Percentiles rank a stretch among this genome's conserved stretches.
Conservation (phyloP, 2,797 vertebrate species). For the Botia almorhae region DNA sequence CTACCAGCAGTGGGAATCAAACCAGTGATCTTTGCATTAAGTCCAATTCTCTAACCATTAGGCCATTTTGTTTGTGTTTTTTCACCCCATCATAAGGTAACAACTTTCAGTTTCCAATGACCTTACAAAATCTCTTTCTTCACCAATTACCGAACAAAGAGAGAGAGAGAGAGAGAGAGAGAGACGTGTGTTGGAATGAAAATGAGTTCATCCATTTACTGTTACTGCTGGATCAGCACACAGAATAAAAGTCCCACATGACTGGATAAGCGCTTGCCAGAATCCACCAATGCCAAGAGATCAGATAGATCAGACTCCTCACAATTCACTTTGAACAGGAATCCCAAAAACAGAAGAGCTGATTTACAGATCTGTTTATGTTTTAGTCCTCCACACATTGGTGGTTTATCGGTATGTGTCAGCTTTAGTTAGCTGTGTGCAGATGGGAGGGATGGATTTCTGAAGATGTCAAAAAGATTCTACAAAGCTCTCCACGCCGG, state of each 20-base stretch:
- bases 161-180: not conserved
- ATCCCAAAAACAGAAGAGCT: not conserved
- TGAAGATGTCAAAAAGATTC: no score
- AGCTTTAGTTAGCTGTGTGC: no score
- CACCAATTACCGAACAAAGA: slow-evolving; percentile 17
- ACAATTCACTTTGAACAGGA: slow-evolving; percentile 1
- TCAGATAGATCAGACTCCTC: slow-evolving; percentile 5
- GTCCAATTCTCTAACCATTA: no score
- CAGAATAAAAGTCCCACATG: not conserved
- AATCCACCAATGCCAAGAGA: not conserved
- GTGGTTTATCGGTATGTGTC: not conserved
- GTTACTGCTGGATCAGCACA: no score
- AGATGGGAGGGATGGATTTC: no score
- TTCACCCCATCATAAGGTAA: slow-evolving; percentile 9
- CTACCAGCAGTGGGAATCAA: no score
- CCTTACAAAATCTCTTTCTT: slow-evolving; percentile 16
- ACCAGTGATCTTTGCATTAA: no score
- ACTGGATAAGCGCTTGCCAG: not conserved
- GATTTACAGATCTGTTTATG: not conserved
- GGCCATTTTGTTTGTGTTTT: not conserved
- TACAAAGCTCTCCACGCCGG: not conserved
- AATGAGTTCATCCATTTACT: no score
- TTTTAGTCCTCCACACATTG: not conserved
- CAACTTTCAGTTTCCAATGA: slow-evolving; percentile 17
- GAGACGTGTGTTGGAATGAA: not conserved